phyloP scores from a whole-genome alignment of 1,140 invertebrate species.

The Matsumurasca onukii region DNA sequence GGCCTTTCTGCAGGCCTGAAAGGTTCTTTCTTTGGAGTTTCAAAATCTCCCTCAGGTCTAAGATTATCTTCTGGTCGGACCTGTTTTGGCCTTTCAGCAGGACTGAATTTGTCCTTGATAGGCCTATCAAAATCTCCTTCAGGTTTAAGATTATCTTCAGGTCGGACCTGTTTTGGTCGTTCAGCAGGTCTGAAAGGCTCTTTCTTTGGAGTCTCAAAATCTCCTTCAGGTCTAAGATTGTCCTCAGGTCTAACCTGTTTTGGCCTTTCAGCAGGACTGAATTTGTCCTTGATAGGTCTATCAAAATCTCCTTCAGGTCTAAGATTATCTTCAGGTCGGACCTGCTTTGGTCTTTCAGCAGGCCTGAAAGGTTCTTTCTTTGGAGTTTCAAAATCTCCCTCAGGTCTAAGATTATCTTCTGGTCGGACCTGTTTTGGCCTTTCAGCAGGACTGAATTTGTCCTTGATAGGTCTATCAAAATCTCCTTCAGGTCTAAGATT shows the following conservation, averaged over 20 bases:
- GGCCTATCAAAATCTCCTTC: slow-evolving; percentile 57
- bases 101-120: slow-evolving; percentile 46
- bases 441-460: slow-evolving; percentile 45
- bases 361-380: slow-evolving; percentile 39
- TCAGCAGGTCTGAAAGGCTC: slow-evolving; percentile 49
- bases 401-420: slow-evolving; percentile 56
- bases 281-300: slow-evolving; percentile 43
- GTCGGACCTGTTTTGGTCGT: slow-evolving; percentile 46
- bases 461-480: slow-evolving; percentile 49
- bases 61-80: slow-evolving; percentile 53
- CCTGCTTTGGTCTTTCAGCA: slow-evolving; percentile 47
- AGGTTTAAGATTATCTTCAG: slow-evolving; percentile 50
- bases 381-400: slow-evolving; percentile 52
- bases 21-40: slow-evolving; percentile 49
- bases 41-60: slow-evolving; percentile 57
- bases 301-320: slow-evolving; percentile 64
- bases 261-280: slow-evolving; percentile 50
- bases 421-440: slow-evolving; percentile 46
- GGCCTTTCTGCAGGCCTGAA: slow-evolving; percentile 40
- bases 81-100: slow-evolving; percentile 50
- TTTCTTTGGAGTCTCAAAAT: slow-evolving; percentile 52
- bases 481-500: slow-evolving; percentile 51
- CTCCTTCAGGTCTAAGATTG: slow-evolving; percentile 48
- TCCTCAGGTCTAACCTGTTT: slow-evolving; percentile 46
- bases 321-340: slow-evolving; percentile 61